Evolutionary conservation across 2,888 invertebrate genomes (phyloP).

Genomic region (Xestia rhomboidea): DNA sequence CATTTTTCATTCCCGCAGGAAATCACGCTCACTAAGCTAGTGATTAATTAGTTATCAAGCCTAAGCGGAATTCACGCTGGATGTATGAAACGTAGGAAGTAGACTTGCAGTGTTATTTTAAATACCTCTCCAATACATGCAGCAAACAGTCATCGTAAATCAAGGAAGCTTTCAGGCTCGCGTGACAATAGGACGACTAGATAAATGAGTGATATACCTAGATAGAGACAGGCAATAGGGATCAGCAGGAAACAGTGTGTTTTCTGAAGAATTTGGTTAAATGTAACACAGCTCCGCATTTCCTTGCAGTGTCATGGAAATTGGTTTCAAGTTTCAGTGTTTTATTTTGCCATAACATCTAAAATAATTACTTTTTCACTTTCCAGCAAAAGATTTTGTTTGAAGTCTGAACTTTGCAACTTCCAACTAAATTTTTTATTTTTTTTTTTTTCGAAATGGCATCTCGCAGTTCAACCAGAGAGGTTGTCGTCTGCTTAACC

Average conservation of each 20-base stretch:
- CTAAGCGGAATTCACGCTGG: conserved; percentile 46
- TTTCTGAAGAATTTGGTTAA: conserved; percentile 1
- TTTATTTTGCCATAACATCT: background rate
- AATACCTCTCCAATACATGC: conserved; percentile 22
- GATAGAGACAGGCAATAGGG: conserved; percentile 1
- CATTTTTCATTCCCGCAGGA: conserved; percentile 84
- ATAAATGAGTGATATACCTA: background rate
- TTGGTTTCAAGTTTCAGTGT: background rate
- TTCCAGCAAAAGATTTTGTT: background rate
- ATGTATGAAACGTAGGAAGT: conserved; percentile 60
- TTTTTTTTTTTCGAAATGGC: too few relatives aligned
- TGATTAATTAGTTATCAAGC: conserved; percentile 86
- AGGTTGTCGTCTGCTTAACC: too few relatives aligned
- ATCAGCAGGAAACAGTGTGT: background rate
- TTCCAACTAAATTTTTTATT: too few relatives aligned
- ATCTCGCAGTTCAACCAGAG: too few relatives aligned
- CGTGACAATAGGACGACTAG: conserved; percentile 20
- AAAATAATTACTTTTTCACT: background rate
- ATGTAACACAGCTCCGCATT: background rate
- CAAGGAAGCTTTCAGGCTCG: conserved; percentile 35
- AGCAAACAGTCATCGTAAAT: conserved; percentile 59
- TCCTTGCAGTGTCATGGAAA: background rate
- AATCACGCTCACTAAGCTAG: conserved; percentile 81
- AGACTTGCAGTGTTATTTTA: conserved; percentile 42
- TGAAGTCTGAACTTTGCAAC: background rate